Evolutionary conservation across 2,797 vertebrate genomes (phyloP).

Genomic region (Tangara arthus): DNA sequence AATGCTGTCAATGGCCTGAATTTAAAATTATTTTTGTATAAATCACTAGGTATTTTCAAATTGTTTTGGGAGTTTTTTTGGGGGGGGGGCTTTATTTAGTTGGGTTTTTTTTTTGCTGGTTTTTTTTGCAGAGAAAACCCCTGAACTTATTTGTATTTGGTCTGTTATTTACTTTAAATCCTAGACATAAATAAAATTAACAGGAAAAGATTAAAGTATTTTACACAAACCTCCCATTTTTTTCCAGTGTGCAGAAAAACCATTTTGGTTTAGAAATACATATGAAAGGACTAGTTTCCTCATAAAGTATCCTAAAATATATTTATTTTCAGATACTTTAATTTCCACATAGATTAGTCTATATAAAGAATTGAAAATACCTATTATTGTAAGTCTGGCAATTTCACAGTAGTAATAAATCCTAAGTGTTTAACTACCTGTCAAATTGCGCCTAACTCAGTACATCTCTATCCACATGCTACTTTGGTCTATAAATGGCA

Average conservation of each 20-base stretch:
- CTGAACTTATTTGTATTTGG: background rate
- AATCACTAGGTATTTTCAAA: background rate
- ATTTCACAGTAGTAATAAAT: constrained; percentile 30
- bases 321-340: background rate
- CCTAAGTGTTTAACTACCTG: background rate
- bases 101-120: rapidly evolving
- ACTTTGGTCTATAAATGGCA: constrained; percentile 12
- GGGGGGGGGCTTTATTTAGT: rapidly evolving
- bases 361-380: background rate
- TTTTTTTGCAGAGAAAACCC: rapidly evolving
- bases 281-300: background rate
- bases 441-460: background rate
- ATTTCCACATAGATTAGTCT: background rate
- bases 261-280: background rate
- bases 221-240: background rate
- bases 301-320: background rate
- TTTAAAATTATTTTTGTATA: background rate
- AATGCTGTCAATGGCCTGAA: background rate
- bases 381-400: background rate
- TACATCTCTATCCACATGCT: background rate
- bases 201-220: background rate
- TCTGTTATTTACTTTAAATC: background rate
- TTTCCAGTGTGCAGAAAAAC: background rate
- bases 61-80: background rate
- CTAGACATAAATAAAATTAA: background rate